These are phyloP conservation scores for Bradysia coprophila DNA, from an alignment of 1,140 invertebrate species.

Conservation along the genomic window DNA sequence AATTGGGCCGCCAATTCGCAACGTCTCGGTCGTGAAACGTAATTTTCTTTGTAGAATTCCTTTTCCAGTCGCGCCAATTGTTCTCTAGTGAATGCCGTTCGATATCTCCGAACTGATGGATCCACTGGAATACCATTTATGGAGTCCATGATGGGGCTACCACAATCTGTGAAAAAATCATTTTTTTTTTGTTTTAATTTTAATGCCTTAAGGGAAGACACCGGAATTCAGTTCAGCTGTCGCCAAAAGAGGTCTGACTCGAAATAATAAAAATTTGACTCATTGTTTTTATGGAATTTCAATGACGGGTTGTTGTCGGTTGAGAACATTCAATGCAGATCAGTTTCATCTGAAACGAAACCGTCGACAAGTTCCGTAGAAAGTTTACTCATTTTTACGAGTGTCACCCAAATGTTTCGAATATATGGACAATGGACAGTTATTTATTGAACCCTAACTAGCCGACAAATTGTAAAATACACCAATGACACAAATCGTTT, in stretches of 20 bases:
- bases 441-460: too few species aligned
- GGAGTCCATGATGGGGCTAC: not conserved
- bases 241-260: too few species aligned
- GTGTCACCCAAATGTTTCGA: too few species aligned
- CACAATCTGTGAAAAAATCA: not conserved
- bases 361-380: too few species aligned
- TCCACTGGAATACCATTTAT: slow-evolving; percentile 23
- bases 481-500: too few species aligned
- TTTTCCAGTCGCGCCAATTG: slow-evolving; percentile 88
- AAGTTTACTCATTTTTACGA: too few species aligned
- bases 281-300: not conserved
- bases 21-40: slow-evolving; percentile 83
- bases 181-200: not conserved
- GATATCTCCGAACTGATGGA: slow-evolving; percentile 68
- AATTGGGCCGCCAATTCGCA: slow-evolving; percentile 91
- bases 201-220: too few species aligned
- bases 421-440: too few species aligned
- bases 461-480: too few species aligned
- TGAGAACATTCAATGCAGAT: too few species aligned
- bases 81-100: slow-evolving; percentile 94
- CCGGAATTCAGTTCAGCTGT: too few species aligned
- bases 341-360: too few species aligned
- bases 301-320: not conserved
- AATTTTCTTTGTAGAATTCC: slow-evolving; percentile 95
- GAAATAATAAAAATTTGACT: not conserved